Conservation (phyloP, 2,797 vertebrate genomes). For the Neosilurus mollespiculum region DNA sequence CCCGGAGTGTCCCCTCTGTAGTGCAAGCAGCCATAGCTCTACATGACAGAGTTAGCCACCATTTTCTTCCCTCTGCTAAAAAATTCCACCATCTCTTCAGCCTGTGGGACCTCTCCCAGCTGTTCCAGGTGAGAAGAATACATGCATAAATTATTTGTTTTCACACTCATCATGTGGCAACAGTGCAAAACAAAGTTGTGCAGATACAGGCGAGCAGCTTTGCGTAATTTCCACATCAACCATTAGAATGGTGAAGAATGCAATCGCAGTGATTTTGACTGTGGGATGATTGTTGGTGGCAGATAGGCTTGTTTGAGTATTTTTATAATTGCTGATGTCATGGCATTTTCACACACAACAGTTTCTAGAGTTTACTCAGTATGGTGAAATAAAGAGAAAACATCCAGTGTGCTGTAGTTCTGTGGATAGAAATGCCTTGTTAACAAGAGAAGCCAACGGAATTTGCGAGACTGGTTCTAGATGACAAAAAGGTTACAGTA, state of each 20-base stretch:
- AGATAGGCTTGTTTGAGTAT: neutral
- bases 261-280: neutral
- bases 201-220: neutral
- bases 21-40: slow-evolving; percentile 72
- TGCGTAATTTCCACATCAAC: neutral
- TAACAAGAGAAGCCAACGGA: neutral
- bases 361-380: neutral
- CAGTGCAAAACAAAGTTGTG: neutral
- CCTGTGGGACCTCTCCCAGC: slow-evolving; percentile 73
- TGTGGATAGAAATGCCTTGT: neutral
- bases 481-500: neutral
- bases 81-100: slow-evolving; percentile 84
- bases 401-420: neutral
- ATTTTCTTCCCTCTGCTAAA: slow-evolving; percentile 74
- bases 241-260: neutral
- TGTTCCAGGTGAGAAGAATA: slow-evolving; percentile 76
- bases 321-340: neutral
- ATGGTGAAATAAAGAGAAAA: neutral
- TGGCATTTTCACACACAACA: neutral
- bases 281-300: neutral
- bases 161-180: neutral
- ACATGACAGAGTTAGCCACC: slow-evolving; percentile 73
- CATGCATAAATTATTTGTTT: neutral
- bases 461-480: neutral
- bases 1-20: slow-evolving; percentile 62